Percentiles rank a stretch among this genome's conserved stretches.
phyloP scores from a whole-genome alignment of 2,888 invertebrate genomes.

The Tuberolachnus salignus region DNA sequence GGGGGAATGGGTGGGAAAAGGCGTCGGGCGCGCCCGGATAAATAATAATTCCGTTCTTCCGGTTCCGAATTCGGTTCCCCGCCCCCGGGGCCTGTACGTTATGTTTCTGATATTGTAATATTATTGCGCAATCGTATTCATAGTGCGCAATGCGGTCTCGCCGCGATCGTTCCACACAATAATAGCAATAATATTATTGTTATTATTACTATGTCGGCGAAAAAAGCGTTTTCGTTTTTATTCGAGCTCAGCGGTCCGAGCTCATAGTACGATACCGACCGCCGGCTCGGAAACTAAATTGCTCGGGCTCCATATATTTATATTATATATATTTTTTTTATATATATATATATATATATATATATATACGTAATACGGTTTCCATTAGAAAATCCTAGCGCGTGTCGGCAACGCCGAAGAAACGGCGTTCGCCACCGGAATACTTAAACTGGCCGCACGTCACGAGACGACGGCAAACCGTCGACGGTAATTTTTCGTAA shows the following conservation, averaged over 20 bases:
- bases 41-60: no score
- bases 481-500: no score
- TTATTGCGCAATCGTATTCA: no score
- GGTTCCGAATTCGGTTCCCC: no score
- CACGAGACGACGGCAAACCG: not conserved
- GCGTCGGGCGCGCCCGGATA: no score
- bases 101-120: no score
- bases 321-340: no score
- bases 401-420: not conserved
- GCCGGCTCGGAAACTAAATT: not conserved
- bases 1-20: no score
- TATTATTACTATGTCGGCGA: not conserved
- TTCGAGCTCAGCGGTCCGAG: not conserved
- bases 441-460: constrained; percentile 1
- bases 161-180: not conserved
- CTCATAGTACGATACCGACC: not conserved
- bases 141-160: not conserved
- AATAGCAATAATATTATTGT: not conserved
- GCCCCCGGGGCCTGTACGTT: no score
- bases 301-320: no score
- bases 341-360: no score
- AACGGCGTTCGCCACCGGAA: constrained; percentile 1
- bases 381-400: constrained; percentile 9
- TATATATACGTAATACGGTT: not conserved
- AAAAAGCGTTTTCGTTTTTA: constrained; percentile 10